Conservation (phyloP, 2,888 invertebrate species). For the Tryphoninae sp. region DNA sequence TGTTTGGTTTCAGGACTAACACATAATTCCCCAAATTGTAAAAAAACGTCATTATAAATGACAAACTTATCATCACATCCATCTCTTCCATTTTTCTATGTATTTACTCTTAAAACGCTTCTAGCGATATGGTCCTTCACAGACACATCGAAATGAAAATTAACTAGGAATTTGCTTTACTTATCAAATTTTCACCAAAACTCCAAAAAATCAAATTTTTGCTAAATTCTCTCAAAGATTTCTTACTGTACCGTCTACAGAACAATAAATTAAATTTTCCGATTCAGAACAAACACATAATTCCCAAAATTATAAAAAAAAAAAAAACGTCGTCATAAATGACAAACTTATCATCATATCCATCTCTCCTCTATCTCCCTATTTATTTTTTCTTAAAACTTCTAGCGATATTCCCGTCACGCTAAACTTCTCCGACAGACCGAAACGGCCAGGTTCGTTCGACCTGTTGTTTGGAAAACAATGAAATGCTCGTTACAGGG, state of each 20-base stretch:
- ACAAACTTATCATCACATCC: background rate
- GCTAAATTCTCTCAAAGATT: background rate
- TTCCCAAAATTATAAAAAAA: background rate
- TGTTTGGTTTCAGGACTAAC: background rate
- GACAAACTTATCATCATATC: background rate
- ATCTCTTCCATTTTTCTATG: background rate
- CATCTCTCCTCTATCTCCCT: background rate
- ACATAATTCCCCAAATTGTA: background rate
- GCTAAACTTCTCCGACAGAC: constrained; percentile 9
- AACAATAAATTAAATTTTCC: background rate
- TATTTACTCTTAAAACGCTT: background rate
- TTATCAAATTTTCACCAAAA: background rate
- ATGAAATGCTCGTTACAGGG: constrained; percentile 72
- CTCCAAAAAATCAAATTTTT: background rate
- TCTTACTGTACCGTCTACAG: background rate
- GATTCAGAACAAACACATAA: background rate
- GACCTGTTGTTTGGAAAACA: constrained; percentile 64
- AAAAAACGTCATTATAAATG: background rate
- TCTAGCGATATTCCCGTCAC: background rate
- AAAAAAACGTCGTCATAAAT: background rate
- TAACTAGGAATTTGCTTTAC: constrained; percentile 2
- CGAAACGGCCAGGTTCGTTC: constrained; percentile 8
- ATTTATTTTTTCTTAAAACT: background rate
- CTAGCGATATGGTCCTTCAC: background rate
- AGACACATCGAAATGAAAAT: background rate